Evolutionary conservation across 2,113 vertebrate species (phyloP).

Genomic region (Tachysurus fulvidraco): DNA sequence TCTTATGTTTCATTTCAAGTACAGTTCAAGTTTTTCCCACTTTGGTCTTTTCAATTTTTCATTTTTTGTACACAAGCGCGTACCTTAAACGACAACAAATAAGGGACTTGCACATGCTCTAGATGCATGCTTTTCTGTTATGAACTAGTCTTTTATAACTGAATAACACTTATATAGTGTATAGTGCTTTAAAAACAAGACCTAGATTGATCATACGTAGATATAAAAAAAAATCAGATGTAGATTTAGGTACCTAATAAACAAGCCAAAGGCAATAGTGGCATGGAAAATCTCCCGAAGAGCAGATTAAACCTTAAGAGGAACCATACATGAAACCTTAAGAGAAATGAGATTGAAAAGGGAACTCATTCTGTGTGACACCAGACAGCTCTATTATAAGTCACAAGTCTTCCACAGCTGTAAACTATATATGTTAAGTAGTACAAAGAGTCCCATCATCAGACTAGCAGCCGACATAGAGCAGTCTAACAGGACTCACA

Average conservation of each 20-base stretch:
- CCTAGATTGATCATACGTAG: too few relatives aligned
- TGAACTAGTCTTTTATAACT: neutral
- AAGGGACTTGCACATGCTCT: too few relatives aligned
- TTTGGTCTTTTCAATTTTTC: neutral
- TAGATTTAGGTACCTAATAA: too few relatives aligned
- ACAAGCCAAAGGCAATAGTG: neutral
- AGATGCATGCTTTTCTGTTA: neutral
- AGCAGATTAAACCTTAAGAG: neutral
- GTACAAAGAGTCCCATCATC: neutral
- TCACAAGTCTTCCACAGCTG: neutral
- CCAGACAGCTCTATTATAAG: neutral
- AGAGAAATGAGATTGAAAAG: neutral
- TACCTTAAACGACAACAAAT: too few relatives aligned
- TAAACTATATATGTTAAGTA: neutral
- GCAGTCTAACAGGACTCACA: neutral
- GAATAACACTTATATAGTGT: too few relatives aligned
- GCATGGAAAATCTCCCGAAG: neutral
- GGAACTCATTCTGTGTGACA: neutral
- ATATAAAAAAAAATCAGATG: too few relatives aligned
- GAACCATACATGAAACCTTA: neutral
- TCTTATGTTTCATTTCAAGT: neutral
- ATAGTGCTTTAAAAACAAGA: too few relatives aligned
- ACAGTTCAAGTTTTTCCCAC: neutral
- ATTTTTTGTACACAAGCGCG: neutral
- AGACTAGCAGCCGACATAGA: neutral